These are phyloP conservation scores for Amblyopsis rosae DNA, from an alignment of 2,113 vertebrate genomes.

Conservation along the genomic window DNA sequence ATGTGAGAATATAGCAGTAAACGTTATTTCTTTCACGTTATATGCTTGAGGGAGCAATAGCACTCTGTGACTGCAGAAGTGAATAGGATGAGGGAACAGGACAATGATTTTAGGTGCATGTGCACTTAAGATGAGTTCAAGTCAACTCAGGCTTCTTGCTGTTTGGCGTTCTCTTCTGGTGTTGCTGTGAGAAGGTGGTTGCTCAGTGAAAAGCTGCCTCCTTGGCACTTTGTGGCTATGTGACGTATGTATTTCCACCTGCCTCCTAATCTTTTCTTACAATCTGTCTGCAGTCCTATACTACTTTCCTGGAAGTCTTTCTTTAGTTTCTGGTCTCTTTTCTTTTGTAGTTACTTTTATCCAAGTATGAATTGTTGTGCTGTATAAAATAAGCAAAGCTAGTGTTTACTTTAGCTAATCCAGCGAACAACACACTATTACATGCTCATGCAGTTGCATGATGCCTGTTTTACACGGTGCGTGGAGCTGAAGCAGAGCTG, in stretches of 20 bases:
- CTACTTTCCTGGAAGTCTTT: neutral
- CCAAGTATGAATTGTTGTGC: too few species aligned
- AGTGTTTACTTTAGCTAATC: too few species aligned
- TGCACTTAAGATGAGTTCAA: neutral
- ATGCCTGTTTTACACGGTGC: too few species aligned
- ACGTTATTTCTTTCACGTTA: neutral
- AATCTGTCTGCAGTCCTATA: neutral
- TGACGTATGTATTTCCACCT: slow-evolving; percentile 42
- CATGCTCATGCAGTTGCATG: too few species aligned
- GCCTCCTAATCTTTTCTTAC: slow-evolving; percentile 14
- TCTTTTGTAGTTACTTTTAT: neutral
- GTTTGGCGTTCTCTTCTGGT: slow-evolving; percentile 10
- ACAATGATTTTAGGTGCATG: too few species aligned
- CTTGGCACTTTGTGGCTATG: slow-evolving; percentile 33
- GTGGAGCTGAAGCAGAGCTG: too few species aligned
- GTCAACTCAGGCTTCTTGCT: neutral
- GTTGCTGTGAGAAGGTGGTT: slow-evolving; percentile 58
- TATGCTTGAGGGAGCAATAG: neutral
- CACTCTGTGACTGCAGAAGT: neutral
- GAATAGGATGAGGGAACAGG: neutral
- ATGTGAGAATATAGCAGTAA: neutral
- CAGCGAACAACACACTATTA: too few species aligned
- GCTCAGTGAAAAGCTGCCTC: slow-evolving; percentile 47
- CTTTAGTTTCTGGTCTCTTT: neutral
- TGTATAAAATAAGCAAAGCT: too few species aligned